Conservation (phyloP, 2,797 vertebrate genomes). For the Danionella dracula region DNA sequence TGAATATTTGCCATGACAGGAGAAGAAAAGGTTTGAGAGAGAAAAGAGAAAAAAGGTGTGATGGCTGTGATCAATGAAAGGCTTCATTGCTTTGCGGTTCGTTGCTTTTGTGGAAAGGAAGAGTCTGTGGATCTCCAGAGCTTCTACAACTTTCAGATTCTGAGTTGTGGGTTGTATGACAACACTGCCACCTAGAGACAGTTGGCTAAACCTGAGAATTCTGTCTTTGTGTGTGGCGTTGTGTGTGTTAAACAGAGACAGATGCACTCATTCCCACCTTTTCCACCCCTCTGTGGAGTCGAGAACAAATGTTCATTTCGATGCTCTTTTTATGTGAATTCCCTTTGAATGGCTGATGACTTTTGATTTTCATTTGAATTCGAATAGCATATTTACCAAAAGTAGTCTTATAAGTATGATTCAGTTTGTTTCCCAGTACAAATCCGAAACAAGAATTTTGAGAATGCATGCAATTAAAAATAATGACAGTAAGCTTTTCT, state of each 20-base stretch:
- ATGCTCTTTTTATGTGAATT: conserved; percentile 5
- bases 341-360: neutral
- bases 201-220: neutral
- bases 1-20: conserved; percentile 86
- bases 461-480: too few species aligned
- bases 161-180: conserved; percentile 64
- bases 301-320: conserved; percentile 31
- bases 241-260: conserved; percentile 27
- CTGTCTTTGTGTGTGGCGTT: neutral
- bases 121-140: conserved; percentile 79
- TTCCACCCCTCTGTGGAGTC: conserved; percentile 36
- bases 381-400: conserved; percentile 20
- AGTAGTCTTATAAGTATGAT: neutral
- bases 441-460: neutral
- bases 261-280: conserved; percentile 41
- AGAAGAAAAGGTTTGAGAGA: conserved; percentile 48
- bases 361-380: neutral
- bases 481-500: too few species aligned
- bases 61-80: conserved; percentile 92
- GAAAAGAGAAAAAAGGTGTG: conserved; percentile 71
- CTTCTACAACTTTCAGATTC: conserved; percentile 74
- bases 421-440: conserved; percentile 11
- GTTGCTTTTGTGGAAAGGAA: conserved; percentile 91
- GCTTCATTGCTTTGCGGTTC: conserved; percentile 88
- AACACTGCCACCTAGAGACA: conserved; percentile 89